Evolutionary conservation across 2,113 vertebrate species (phyloP).

Genomic region (Eolophus roseicapilla): DNA sequence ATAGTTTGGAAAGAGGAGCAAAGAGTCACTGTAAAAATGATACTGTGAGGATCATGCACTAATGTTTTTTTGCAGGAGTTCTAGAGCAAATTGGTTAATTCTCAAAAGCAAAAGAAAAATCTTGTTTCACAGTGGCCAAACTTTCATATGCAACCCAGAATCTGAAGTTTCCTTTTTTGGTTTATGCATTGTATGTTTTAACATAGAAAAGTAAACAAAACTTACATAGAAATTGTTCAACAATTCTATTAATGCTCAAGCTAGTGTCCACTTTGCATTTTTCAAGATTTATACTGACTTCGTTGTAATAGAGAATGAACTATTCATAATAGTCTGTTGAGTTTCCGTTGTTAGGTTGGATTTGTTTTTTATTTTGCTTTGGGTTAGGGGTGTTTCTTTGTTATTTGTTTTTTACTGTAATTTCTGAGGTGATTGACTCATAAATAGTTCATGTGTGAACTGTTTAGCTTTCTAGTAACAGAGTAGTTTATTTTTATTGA

Average conservation of each 20-base stretch:
- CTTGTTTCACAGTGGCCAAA: background rate
- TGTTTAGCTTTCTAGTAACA: background rate
- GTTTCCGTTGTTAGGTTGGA: background rate
- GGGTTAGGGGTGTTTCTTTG: background rate
- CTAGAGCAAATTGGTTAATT: background rate
- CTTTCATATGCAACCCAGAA: background rate
- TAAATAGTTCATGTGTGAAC: background rate
- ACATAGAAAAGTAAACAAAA: background rate
- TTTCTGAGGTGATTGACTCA: background rate
- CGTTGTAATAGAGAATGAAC: background rate
- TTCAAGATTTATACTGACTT: background rate
- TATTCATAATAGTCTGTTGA: background rate
- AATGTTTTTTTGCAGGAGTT: accelerated
- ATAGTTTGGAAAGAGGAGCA: background rate
- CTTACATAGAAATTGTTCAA: background rate
- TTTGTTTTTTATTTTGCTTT: background rate
- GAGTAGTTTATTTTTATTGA: background rate
- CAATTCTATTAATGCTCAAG: background rate
- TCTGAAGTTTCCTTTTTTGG: background rate
- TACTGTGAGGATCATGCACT: background rate
- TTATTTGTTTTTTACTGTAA: background rate
- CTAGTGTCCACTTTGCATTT: background rate
- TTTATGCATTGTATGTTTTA: background rate
- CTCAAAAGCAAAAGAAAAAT: background rate
- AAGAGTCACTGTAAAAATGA: background rate